phyloP scores from a whole-genome alignment of 2,888 invertebrate genomes.

The Clistopyga incitator region DNA sequence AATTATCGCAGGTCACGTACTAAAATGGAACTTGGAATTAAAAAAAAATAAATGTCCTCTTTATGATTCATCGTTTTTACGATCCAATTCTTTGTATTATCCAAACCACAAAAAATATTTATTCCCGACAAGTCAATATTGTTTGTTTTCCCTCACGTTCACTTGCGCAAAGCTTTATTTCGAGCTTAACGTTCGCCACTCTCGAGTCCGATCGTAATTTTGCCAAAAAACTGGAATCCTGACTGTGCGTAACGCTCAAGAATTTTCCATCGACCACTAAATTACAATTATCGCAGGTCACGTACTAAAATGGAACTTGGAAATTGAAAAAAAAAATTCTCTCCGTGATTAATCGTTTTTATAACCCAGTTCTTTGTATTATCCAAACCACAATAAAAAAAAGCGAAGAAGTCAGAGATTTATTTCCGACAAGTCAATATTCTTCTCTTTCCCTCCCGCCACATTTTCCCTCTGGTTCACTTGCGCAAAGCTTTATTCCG shows the following conservation, averaged over 20 bases:
- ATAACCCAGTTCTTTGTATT: too few species aligned
- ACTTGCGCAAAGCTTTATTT: constrained; percentile 44
- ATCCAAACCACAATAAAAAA: too few species aligned
- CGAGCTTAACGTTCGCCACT: constrained; percentile 7
- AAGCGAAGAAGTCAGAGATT: constrained; percentile 58
- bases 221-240: constrained; percentile 27
- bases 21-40: too few species aligned
- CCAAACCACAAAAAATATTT: too few species aligned
- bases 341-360: too few species aligned
- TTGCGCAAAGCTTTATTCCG: constrained; percentile 47
- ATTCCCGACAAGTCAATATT: constrained; percentile 73
- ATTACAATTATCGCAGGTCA: neutral
- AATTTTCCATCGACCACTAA: constrained; percentile 31
- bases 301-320: too few species aligned
- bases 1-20: too few species aligned
- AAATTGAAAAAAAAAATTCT: too few species aligned
- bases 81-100: too few species aligned
- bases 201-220: constrained; percentile 38
- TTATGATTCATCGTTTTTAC: too few species aligned
- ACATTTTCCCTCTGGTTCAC: constrained; percentile 27
- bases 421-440: constrained; percentile 73
- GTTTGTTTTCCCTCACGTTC: constrained; percentile 34
- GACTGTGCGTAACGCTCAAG: neutral
- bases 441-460: constrained; percentile 52
- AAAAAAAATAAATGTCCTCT: too few species aligned